Evolutionary conservation across 2,113 vertebrate species (phyloP).

Genomic region (Poeciliopsis prolifica): DNA sequence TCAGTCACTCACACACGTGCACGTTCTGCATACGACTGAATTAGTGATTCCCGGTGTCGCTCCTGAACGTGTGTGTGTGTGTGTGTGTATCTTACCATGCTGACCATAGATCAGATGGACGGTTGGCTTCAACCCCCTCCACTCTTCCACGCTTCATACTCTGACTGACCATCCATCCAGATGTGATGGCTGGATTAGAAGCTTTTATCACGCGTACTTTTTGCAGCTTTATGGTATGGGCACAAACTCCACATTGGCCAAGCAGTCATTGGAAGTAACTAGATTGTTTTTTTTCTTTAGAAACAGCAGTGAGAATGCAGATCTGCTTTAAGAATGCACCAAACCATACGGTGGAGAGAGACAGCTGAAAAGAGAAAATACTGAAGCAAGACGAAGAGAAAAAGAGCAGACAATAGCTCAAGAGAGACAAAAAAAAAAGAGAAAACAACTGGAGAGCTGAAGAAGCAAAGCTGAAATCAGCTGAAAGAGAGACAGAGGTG

Average conservation of each 20-base stretch:
- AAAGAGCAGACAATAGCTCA: no score
- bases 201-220: slow-evolving; percentile 61
- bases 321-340: no score
- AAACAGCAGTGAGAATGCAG: no score
- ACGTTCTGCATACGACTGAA: slow-evolving; percentile 53
- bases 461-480: no score
- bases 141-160: slow-evolving; percentile 26
- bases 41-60: slow-evolving; percentile 36
- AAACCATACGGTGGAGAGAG: no score
- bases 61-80: slow-evolving; percentile 22
- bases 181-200: slow-evolving; percentile 74
- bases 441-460: no score
- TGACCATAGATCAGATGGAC: slow-evolving; percentile 45
- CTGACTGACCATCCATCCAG: slow-evolving; percentile 59
- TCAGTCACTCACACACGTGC: slow-evolving; percentile 41
- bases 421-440: no score
- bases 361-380: no score
- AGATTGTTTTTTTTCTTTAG: no score
- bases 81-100: slow-evolving; percentile 13
- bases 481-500: no score
- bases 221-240: slow-evolving; percentile 18
- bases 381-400: no score
- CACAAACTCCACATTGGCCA: slow-evolving; percentile 25
- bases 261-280: background rate
- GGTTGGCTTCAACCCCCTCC: slow-evolving; percentile 26